phyloP scores from a whole-genome alignment of 2,888 invertebrate genomes.

The Sphaeridia pumilis region DNA sequence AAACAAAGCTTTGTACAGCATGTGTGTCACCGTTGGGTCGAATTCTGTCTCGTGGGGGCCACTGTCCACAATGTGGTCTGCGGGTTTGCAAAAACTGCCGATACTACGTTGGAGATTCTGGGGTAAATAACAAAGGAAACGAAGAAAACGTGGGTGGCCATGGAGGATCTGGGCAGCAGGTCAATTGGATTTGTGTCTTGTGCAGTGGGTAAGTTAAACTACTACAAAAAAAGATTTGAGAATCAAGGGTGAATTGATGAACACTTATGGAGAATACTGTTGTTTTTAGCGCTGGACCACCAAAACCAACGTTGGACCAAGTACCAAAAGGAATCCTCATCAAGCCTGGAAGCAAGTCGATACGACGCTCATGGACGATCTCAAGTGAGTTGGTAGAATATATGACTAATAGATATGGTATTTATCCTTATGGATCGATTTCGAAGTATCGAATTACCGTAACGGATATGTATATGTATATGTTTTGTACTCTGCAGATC shows the following conservation, averaged over 20 bases:
- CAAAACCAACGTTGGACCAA: not conserved
- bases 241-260: slow-evolving; percentile 1
- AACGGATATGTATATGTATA: not conserved
- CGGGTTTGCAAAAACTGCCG: slow-evolving; percentile 35
- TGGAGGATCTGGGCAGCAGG: not conserved
- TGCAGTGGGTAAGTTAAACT: slow-evolving; percentile 29
- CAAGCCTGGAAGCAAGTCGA: slow-evolving; percentile 17
- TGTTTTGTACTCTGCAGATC: slow-evolving; percentile 21
- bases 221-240: not conserved
- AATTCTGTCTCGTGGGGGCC: slow-evolving; percentile 30
- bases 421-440: not conserved
- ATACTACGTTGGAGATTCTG: slow-evolving; percentile 14
- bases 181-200: slow-evolving; percentile 29
- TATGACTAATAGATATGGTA: not conserved
- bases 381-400: slow-evolving; percentile 24
- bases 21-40: slow-evolving; percentile 35
- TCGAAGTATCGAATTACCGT: not conserved
- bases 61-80: slow-evolving; percentile 34
- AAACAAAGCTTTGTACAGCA: slow-evolving; percentile 32
- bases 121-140: no score
- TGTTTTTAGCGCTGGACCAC: not conserved
- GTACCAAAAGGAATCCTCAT: not conserved
- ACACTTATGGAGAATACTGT: not conserved
- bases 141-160: not conserved
- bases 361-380: slow-evolving; percentile 33